A percentile compares a stretch with the other conserved stretches of the same genome.
phyloP scores from a whole-genome alignment of 2,888 invertebrate species.

The Clitarchus hookeri region DNA sequence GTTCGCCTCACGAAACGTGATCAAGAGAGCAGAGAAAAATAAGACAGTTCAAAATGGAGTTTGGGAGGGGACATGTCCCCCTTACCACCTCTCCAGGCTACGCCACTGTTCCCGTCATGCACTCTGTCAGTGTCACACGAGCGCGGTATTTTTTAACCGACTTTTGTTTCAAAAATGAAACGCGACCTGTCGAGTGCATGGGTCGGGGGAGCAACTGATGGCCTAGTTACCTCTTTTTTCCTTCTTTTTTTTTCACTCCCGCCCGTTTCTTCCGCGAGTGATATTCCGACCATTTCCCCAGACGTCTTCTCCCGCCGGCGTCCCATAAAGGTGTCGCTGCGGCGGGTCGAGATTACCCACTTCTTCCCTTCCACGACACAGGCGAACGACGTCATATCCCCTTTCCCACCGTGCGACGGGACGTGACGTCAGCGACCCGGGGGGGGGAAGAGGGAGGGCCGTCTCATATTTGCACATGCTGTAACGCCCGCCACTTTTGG shows the following conservation, averaged over 20 bases:
- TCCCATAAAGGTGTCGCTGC: background rate
- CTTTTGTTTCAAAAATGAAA: too few relatives aligned
- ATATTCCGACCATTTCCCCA: background rate
- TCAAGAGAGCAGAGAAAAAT: too few relatives aligned
- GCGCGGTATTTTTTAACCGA: too few relatives aligned
- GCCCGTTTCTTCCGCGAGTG: background rate
- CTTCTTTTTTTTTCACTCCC: background rate
- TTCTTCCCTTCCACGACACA: background rate
- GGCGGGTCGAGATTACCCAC: background rate
- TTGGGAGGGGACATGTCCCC: too few relatives aligned
- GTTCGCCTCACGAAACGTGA: too few relatives aligned
- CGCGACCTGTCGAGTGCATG: too few relatives aligned
- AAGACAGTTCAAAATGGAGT: too few relatives aligned
- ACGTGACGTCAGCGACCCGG: background rate
- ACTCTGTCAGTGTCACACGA: too few relatives aligned
- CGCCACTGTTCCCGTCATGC: too few relatives aligned
- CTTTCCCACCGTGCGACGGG: background rate
- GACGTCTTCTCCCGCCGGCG: background rate
- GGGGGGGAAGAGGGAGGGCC: background rate
- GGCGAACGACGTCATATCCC: background rate
- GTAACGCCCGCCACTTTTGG: background rate
- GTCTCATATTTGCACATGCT: background rate
- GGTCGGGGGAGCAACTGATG: background rate
- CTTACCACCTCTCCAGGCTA: too few relatives aligned
- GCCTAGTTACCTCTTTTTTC: background rate